Percentiles rank a stretch among this genome's conserved stretches.
phyloP scores from a whole-genome alignment of 2,888 invertebrate species.

The Furcula furcula region DNA sequence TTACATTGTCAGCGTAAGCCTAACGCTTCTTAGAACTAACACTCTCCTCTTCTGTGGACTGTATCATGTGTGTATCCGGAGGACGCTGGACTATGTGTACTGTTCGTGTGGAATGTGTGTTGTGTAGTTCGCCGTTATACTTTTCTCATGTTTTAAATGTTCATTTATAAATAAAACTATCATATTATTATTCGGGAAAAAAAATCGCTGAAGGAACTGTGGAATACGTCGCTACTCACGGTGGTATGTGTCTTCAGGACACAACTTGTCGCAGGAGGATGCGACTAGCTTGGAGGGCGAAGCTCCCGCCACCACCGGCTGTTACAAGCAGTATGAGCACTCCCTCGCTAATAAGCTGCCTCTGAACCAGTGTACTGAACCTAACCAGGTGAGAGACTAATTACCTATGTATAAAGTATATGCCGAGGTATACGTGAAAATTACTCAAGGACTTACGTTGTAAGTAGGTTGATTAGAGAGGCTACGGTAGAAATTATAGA shows the following conservation, averaged over 20 bases:
- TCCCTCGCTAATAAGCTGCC: slow-evolving; percentile 69
- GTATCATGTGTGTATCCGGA: slow-evolving; percentile 76
- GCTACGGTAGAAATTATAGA: too few relatives aligned
- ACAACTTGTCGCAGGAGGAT: slow-evolving; percentile 94
- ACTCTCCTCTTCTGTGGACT: slow-evolving; percentile 64
- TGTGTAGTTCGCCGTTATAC: slow-evolving; percentile 73
- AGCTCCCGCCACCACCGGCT: slow-evolving; percentile 88
- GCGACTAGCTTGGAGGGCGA: slow-evolving; percentile 92
- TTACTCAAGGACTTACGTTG: too few relatives aligned
- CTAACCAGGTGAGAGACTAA: slow-evolving; percentile 66
- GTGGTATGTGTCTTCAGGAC: slow-evolving; percentile 86
- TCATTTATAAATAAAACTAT: slow-evolving; percentile 37
- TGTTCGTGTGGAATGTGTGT: slow-evolving; percentile 77
- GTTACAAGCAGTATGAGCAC: slow-evolving; percentile 91
- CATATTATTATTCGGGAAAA: slow-evolving; percentile 39
- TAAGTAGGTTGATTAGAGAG: too few relatives aligned
- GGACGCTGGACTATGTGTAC: slow-evolving; percentile 72
- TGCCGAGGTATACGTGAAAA: too few relatives aligned
- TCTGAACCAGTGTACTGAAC: slow-evolving; percentile 50
- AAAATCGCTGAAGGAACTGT: slow-evolving; percentile 41
- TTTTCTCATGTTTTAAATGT: slow-evolving; percentile 59
- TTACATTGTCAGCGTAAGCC: slow-evolving; percentile 79
- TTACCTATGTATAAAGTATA: too few relatives aligned
- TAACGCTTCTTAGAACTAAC: slow-evolving; percentile 79
- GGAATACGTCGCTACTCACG: slow-evolving; percentile 72